phyloP scores from a whole-genome alignment of 2,888 invertebrate species.

The Epinotia demarniana region DNA sequence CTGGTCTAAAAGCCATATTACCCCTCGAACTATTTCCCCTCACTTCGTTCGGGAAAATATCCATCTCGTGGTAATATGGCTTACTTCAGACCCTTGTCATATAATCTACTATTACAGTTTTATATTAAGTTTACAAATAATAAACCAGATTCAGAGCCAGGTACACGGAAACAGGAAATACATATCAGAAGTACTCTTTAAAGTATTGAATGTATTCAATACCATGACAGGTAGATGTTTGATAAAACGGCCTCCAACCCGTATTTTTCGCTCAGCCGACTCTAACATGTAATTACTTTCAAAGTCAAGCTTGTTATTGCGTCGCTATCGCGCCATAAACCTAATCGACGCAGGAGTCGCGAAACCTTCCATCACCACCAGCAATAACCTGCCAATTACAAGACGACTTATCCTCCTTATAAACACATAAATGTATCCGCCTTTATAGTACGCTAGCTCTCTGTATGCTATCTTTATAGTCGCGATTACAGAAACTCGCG shows the following conservation, averaged over 20 bases:
- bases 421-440: not conserved
- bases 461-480: constrained; percentile 14
- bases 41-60: no score
- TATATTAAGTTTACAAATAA: no score
- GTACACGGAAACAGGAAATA: not conserved
- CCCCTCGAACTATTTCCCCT: no score
- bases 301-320: constrained; percentile 19
- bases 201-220: not conserved
- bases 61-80: no score
- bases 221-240: not conserved
- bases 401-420: not conserved
- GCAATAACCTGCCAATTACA: not conserved
- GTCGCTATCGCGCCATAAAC: constrained; percentile 23
- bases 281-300: not conserved
- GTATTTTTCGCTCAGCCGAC: not conserved
- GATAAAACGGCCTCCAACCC: not conserved
- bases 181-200: not conserved
- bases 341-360: constrained; percentile 16
- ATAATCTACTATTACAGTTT: no score
- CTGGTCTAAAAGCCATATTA: no score
- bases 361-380: constrained; percentile 13
- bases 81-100: no score
- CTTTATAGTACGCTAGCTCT: not conserved
- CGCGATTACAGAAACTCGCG: constrained; percentile 9
- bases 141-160: no score